Base-by-base conservation (phyloP, 2,888 invertebrate genomes). In the Agrotis puta region DNA sequence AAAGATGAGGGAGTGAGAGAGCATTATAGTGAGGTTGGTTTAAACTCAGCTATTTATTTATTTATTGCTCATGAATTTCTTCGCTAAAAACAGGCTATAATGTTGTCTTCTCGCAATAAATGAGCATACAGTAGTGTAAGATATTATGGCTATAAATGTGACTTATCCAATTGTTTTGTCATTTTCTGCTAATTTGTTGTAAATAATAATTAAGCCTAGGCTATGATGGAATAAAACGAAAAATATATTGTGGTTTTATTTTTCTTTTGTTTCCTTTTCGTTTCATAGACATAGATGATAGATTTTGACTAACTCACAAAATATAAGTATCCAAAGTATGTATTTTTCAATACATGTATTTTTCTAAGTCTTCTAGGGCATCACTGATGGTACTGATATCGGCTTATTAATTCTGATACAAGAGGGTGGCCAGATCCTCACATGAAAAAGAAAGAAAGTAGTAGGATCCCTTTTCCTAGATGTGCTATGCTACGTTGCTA, bases 141-240 rank as follows among this genome's bases (percentile, higher is more conserved):
- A 64, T 84, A 56, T 78, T 75, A 64, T 74, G 59, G 71, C 69
- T 71, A 70, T 77, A 74, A 73, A 81, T 74, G 70, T 79, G 76
- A 85, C 73, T 77, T 81, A 73, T 70, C 74, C 70, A 79, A 77
- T 82, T 85, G 74, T 75, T 84, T 83, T 78, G 67, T 77, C 77
- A 82, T 80, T 72, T 20, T 80, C 66, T 71, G 72, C 63, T 58
- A 80, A 74, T 85, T 77, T 72, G 76, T 86, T 90, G 89, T 90
- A 90, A 87, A 90, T 89, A 89, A 59, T 74, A 77, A 77, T 83
- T 81, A 80, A 80, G 76, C 45, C 56, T 81, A 81, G 70, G 72
- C 43, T 75, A 78, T 74, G 68, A 76, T 73, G 78, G 64, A 83
- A 74, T 80, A 73, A 77, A 78, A 73, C 48, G 63, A 72, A 79